Base-by-base conservation (phyloP, 2,888 invertebrate species). In the Prenolepis imparis region DNA sequence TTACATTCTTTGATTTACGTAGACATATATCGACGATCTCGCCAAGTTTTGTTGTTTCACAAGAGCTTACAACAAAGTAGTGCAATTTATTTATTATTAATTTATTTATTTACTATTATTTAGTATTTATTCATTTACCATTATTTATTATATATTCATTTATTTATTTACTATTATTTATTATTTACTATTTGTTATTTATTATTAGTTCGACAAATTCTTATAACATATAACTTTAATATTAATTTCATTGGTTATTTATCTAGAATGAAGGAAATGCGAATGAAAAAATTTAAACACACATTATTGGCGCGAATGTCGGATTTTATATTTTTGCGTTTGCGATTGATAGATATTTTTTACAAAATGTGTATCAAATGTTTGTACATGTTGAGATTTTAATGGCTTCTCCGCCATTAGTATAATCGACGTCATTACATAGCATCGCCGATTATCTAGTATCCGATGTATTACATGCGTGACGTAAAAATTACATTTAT, bases 341-440 rank as follows among this genome's bases (percentile, higher is more conserved):
- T 36, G 36, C 57, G 48, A n/a, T 24, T 41, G 73, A 21, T 88
- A 89, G 24, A 73, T 28, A 39, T 89, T 88, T 89, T 88, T 84
- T 70, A 82, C 86, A 63, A 63, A 80, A 84, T 28, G 28, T 28
- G 82, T 77, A 67, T 52, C 84, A 28, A 28, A 28, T 28, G 80
- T 63, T 80, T 72, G 84, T 80, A 83, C 74, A 86, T 89, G 90
- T 90, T 88, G 89, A 86, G 86, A 88, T 86, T 89, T 86, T 89
- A 89, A 89, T 86, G 86, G 86, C 66, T 85, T 74, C 21, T 67
- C 61, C 48, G 48, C 48, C 18, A 48, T 18, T 48, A 18, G 6
- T 44, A 48, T 48, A 48, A 5, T 73, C 52, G 59, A 57, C 70
- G 84, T 59, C 88, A 83, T 84, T 88, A 28, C 3, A 28, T 28